These are phyloP conservation scores for Eptatretus burgeri DNA, from an alignment of 2,113 vertebrate species.

Conservation along the genomic window DNA sequence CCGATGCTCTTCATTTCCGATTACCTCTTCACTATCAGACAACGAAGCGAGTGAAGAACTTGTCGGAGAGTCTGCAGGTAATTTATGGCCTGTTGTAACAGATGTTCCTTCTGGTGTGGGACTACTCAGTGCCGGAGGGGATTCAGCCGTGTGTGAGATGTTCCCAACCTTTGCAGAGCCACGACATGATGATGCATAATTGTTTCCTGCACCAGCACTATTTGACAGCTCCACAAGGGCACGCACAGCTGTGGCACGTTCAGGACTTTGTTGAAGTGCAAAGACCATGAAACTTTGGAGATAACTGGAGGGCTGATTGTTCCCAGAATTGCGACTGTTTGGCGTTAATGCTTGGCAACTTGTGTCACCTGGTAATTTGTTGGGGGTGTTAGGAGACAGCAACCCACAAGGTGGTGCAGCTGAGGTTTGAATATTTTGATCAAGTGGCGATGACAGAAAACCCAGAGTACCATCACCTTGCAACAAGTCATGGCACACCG, in stretches of 20 bases:
- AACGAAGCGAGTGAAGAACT: no score
- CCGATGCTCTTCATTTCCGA: no score
- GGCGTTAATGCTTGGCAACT: neutral
- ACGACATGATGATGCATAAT: no score
- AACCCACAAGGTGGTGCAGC: neutral
- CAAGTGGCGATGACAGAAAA: neutral
- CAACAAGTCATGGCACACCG: neutral
- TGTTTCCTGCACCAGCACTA: neutral
- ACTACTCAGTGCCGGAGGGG: no score
- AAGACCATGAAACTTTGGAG: conserved; percentile 3
- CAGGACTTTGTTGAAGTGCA: conserved; percentile 1
- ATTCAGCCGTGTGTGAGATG: no score
- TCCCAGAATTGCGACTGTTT: neutral
- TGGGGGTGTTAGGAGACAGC: neutral
- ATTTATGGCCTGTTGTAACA: no score
- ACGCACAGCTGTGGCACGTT: neutral
- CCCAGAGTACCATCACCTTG: neutral
- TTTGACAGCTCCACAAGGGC: conserved; percentile 4
- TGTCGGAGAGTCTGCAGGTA: no score
- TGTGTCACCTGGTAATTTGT: neutral
- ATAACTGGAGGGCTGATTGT: neutral
- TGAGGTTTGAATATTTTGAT: neutral
- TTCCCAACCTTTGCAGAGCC: no score
- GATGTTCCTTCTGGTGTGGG: no score
- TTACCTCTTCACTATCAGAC: no score